Evolutionary conservation across 2,113 vertebrate species (phyloP), one percentile per base, ranked within the genome.

Genomic region (Chloropsis hardwickii): DNA sequence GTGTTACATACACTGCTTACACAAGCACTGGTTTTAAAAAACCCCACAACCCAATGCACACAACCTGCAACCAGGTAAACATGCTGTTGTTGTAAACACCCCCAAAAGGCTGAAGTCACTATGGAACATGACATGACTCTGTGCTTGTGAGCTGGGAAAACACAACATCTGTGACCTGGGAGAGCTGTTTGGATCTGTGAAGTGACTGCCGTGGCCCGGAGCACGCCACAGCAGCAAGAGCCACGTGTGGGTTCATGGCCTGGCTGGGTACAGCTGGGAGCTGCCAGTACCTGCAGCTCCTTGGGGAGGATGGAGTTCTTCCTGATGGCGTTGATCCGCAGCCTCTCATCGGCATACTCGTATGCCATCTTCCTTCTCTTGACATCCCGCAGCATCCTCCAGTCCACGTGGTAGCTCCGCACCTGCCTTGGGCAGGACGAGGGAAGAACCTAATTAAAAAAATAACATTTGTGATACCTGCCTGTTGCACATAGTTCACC

Each of bases 351-450:
- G 1, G 99, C 99, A 4, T 98, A 98, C 39, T 99, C 99, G 6
- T 97, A 99, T 0, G 99, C 99, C 98, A 99, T 97, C 81, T 98
- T 98, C 95, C 99, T 98, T 56, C 99, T 98, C 97, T 99, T 99
- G 31, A 99, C 98, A 5, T 99, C 99, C 51, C 99, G 98, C 65
- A 99, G 86, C 99, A 99, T 99, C 94, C 95, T 98, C 99, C 99
- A 99, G 96, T 99, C 91, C 31, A 99, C 99, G 0, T 99, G 99
- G 92, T 99, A 98, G 86, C 98, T 78, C 89, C 99, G 97, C 71
- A 91, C 97, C 84, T 98, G 99, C 84, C 97, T 95, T 37, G 96
- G 17, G 33, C 90, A 84, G 13, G 94, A 42, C 0, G 50, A 54
- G 44, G 97, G 94, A 23, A 97, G 70, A 65, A 90, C 77, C 98